Conservation (phyloP, 2,797 vertebrate species). For the Syndactyla subalaris region DNA sequence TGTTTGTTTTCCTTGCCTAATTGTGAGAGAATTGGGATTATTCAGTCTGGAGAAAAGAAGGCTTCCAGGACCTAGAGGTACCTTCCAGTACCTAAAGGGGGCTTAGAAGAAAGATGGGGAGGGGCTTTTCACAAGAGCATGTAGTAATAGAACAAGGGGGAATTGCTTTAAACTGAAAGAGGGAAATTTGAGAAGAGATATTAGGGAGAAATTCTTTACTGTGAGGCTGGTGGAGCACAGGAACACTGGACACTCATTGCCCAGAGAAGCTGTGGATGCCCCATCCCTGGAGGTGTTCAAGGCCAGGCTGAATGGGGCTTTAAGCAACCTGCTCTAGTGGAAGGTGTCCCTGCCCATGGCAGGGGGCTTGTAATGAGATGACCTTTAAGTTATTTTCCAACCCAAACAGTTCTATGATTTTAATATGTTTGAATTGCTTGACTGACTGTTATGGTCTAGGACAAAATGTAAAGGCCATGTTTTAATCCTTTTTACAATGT, state of each 20-base stretch:
- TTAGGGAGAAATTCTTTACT: not conserved
- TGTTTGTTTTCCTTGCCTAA: not conserved
- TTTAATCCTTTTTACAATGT: not conserved
- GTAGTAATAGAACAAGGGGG: not conserved
- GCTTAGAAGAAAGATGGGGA: not conserved
- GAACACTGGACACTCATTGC: not conserved
- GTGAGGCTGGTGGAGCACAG: not conserved
- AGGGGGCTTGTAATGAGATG: not conserved
- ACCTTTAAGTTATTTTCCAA: not conserved
- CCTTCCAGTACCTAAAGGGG: not conserved
- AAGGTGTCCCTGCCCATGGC: not conserved
- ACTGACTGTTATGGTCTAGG: not conserved
- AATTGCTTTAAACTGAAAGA: not conserved
- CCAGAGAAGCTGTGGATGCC: not conserved
- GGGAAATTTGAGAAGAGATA: not conserved
- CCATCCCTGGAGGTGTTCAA: not conserved
- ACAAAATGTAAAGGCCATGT: not conserved
- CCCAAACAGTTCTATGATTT: not conserved
- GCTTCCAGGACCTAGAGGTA: not conserved
- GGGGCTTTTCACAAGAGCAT: not conserved
- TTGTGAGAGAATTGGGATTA: not conserved
- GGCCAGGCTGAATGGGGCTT: not conserved
- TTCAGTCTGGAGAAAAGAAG: not conserved
- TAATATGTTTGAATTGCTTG: not conserved
- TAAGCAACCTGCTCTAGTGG: not conserved